These are phyloP conservation scores for Uloborus plumipes DNA, from an alignment of 2,888 invertebrate species.

Conservation along the genomic window DNA sequence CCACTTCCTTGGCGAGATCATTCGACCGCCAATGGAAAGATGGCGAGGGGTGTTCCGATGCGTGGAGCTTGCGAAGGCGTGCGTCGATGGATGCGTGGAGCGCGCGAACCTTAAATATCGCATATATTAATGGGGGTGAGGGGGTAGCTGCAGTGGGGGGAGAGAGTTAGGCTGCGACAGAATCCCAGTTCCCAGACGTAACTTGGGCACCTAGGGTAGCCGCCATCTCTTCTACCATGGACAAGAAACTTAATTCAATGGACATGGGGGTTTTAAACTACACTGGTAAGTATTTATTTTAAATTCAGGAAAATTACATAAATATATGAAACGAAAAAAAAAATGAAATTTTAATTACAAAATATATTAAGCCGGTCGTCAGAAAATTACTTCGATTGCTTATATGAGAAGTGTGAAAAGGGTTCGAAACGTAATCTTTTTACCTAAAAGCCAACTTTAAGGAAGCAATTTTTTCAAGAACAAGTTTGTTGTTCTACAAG, in stretches of 20 bases:
- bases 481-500: too few relatives aligned
- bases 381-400: too few relatives aligned
- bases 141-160: constrained; percentile 16
- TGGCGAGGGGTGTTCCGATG: constrained; percentile 43
- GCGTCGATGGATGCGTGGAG: constrained; percentile 46
- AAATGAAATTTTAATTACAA: not conserved
- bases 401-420: too few relatives aligned
- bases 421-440: too few relatives aligned
- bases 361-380: too few relatives aligned
- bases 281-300: constrained; percentile 33
- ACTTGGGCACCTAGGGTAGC: constrained; percentile 16
- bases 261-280: constrained; percentile 46
- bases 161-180: constrained; percentile 43
- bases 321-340: not conserved
- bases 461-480: too few relatives aligned
- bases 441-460: too few relatives aligned
- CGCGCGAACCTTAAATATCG: constrained; percentile 47
- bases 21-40: constrained; percentile 23
- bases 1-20: constrained; percentile 11
- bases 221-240: constrained; percentile 37
- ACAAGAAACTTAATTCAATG: constrained; percentile 52
- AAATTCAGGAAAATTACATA: not conserved
- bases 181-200: constrained; percentile 41
- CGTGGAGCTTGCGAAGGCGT: constrained; percentile 12
- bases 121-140: constrained; percentile 50